These are phyloP conservation scores for Perca schrenkii DNA, from an alignment of 2,113 vertebrate genomes.

Conservation along the genomic window DNA sequence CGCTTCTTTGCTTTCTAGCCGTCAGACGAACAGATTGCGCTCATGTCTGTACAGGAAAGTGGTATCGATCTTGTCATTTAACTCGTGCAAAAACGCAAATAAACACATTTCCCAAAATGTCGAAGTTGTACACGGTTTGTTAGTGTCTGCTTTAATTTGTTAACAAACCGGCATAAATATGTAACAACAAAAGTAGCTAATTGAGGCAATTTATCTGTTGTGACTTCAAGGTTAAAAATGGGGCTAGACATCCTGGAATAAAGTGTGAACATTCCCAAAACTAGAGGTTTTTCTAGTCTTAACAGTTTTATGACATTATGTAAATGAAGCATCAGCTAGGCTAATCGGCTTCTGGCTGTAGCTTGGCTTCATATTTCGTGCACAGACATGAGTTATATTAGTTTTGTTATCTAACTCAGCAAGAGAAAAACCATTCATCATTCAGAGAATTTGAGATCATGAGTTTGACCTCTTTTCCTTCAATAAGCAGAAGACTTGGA, in stretches of 20 bases:
- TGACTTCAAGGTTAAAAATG: not conserved
- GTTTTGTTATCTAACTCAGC: not conserved
- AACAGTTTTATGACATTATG: not conserved
- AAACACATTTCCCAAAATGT: not conserved
- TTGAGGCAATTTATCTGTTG: not conserved
- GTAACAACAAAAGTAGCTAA: not conserved
- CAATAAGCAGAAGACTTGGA: slow-evolving; percentile 10
- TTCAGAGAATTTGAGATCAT: not conserved
- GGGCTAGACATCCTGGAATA: not conserved
- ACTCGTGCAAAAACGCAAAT: not conserved
- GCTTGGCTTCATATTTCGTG: not conserved
- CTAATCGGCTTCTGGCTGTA: not conserved
- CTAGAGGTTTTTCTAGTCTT: not conserved
- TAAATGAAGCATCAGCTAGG: not conserved
- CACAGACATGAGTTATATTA: not conserved
- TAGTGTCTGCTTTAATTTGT: not conserved
- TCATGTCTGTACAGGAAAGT: not conserved
- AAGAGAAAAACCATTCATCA: not conserved
- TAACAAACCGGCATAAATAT: not conserved
- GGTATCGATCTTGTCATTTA: not conserved
- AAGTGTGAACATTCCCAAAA: not conserved
- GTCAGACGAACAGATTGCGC: not conserved
- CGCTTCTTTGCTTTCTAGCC: not conserved
- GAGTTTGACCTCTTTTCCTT: not conserved
- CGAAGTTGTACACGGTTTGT: not conserved